Evolutionary conservation across 37 sponge, comb jelly and placozoan genomes (phyloP), one percentile per base, ranked within the genome.

Genomic region (Agelas oroides): DNA sequence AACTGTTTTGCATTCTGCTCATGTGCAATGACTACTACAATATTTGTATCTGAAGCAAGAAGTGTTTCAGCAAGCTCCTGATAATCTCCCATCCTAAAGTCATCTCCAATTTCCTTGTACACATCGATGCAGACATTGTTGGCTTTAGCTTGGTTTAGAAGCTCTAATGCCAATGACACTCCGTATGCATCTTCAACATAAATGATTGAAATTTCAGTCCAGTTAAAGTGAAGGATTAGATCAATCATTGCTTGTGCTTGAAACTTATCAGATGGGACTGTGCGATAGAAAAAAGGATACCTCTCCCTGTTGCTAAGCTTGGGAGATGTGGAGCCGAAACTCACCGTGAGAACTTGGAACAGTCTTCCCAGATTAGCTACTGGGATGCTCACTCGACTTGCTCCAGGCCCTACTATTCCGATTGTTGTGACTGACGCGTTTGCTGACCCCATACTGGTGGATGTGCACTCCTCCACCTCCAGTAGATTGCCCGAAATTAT

Each of bases 241-340:
- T 85, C 94, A 6, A 93, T 79, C 79, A 93, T 90, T 17, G 94
- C 94, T 3, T 13, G 14, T 25, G 94, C 90, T 65, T 93, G 94
- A 40, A 90, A 60, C 46, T 58, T 78, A 56, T 93, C 94, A 34
- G 94, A 63, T 5, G 90, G 71, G 19, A 93, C 54, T 21, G 94
- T 90, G 24, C 94, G 90, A 36, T 75, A 68, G 76, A 93, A 93
- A 35, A 70, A 93, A 16, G 31, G 34, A 65, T 90, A 93, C 23
- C 80, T 39, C 2, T 90, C 76, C 21, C 86, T 38, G 78, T 93
- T 80, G 58, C 83, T 86, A 15, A 93, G 87, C 1, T 53, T 33
- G n/a, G 87, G 71, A n/a, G 76, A 78, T 8, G 92, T 38, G 17
- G 92, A 92, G 38, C 92, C 78, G 65, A 91, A 95, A 59, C 95